These are phyloP conservation scores for Tauraco hartlaubi DNA, from an alignment of 2,797 vertebrate species.

Conservation along the genomic window DNA sequence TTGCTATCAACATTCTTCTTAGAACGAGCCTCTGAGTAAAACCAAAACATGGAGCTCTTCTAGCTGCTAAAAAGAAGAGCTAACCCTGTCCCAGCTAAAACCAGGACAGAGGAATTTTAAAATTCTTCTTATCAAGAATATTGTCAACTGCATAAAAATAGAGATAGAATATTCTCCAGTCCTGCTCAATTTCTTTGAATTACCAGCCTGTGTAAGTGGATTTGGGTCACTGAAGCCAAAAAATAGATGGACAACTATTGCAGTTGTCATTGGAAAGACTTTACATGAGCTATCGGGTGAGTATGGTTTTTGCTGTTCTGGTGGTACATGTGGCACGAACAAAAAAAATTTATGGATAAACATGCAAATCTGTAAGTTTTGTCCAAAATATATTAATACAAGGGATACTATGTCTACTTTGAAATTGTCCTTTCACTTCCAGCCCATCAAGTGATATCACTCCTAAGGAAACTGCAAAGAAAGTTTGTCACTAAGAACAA, in stretches of 20 bases:
- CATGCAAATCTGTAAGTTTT: neutral
- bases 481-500: neutral
- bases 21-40: too few species aligned
- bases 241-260: neutral
- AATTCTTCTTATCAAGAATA: neutral
- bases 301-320: neutral
- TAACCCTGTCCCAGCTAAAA: too few species aligned
- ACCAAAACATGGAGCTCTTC: too few species aligned
- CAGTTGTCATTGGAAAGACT: neutral
- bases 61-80: too few species aligned
- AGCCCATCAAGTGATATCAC: neutral
- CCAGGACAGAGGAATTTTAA: neutral
- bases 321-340: neutral
- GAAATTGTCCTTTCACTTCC: neutral
- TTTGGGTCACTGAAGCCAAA: neutral
- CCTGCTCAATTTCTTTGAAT: neutral
- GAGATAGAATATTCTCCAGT: neutral
- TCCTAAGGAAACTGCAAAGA: neutral
- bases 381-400: neutral
- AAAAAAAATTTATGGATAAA: neutral
- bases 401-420: neutral
- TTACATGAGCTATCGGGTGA: neutral
- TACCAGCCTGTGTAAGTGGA: neutral
- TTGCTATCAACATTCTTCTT: too few species aligned
- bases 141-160: neutral